phyloP scores from a whole-genome alignment of 2,113 vertebrate species.

The Sorex araneus region DNA sequence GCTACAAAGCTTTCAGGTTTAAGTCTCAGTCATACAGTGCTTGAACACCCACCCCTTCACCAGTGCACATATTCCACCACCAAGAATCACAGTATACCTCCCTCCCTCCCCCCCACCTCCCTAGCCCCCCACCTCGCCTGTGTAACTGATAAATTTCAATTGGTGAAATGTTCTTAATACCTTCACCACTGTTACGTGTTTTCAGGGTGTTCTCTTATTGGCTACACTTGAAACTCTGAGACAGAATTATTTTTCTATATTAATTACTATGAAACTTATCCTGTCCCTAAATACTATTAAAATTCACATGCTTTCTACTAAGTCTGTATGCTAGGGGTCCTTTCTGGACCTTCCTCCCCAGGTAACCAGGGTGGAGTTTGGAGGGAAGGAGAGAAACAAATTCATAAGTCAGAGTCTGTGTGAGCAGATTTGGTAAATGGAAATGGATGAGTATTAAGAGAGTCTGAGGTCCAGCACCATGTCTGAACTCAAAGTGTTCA shows the following conservation, averaged over 20 bases:
- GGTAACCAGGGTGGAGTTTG: neutral
- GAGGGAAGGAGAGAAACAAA: neutral
- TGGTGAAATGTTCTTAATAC: neutral
- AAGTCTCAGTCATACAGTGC: too few relatives aligned
- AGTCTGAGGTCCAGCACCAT: neutral
- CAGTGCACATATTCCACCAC: too few relatives aligned
- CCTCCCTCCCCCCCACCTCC: too few relatives aligned
- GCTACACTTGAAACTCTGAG: neutral
- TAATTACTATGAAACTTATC: neutral
- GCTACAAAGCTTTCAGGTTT: too few relatives aligned
- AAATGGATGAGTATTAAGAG: neutral
- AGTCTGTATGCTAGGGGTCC: neutral
- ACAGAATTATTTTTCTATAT: neutral
- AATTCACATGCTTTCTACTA: neutral
- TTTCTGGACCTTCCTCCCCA: neutral
- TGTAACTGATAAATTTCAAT: too few relatives aligned
- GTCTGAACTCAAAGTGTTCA: neutral
- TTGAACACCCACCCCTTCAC: too few relatives aligned
- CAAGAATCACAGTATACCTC: too few relatives aligned
- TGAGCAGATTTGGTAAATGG: neutral
- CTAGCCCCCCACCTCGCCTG: too few relatives aligned
- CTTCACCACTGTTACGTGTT: neutral
- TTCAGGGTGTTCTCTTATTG: constrained; percentile 6
- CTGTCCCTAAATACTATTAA: constrained; percentile 29
- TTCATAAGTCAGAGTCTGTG: neutral